phyloP scores from a whole-genome alignment of 2,113 vertebrate species.

The Amphiprion percula region DNA sequence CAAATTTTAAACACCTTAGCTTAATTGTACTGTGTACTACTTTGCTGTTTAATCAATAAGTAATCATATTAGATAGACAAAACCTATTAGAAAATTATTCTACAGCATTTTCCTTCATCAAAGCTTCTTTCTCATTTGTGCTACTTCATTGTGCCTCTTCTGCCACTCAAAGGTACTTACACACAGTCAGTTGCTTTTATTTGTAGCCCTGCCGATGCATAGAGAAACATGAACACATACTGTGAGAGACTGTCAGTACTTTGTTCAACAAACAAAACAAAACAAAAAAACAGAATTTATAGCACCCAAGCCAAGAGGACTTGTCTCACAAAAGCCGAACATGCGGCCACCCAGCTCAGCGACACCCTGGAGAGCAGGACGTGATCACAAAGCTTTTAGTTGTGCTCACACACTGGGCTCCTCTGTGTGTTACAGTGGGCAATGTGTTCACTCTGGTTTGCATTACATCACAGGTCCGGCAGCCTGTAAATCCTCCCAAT shows the following conservation, averaged over 20 bases:
- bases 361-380: conserved; percentile 47
- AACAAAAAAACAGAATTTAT: conserved; percentile 10
- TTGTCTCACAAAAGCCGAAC: conserved; percentile 59
- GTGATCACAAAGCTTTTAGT: conserved; percentile 68
- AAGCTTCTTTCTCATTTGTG: not conserved
- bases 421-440: conserved; percentile 49
- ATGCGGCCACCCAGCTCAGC: conserved; percentile 36
- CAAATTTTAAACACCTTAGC: no score
- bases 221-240: not conserved
- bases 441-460: conserved; percentile 68
- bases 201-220: not conserved
- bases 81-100: not conserved
- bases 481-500: conserved; percentile 69
- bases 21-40: no score
- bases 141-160: not conserved
- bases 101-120: not conserved
- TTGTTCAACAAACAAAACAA: conserved; percentile 23
- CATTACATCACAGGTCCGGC: conserved; percentile 76
- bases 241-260: not conserved
- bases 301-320: conserved; percentile 17
- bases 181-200: not conserved
- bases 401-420: conserved; percentile 54
- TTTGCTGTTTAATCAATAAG: no score
- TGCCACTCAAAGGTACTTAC: not conserved
- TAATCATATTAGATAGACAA: no score